A percentile compares a stretch with the other conserved stretches of the same genome.
These are phyloP conservation scores for Bombus polaris DNA, from an alignment of 1,140 invertebrate species.

Conservation along the genomic window DNA sequence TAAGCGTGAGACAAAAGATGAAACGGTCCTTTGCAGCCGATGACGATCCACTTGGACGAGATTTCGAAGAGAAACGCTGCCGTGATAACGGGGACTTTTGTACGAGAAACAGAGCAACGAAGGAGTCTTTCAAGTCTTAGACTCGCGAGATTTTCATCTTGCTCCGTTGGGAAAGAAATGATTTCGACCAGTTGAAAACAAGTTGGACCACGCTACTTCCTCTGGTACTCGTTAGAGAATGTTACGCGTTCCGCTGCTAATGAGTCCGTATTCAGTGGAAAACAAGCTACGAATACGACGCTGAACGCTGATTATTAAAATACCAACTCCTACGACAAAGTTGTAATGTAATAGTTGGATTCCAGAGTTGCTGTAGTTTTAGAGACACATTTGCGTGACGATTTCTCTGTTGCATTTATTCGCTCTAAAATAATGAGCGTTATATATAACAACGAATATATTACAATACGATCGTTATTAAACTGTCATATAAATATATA, in stretches of 20 bases:
- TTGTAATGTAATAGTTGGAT: no score
- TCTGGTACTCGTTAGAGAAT: neutral
- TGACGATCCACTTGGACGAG: conserved; percentile 14
- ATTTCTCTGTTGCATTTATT: no score
- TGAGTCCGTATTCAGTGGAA: neutral
- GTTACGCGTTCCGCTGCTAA: neutral
- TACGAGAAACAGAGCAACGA: neutral
- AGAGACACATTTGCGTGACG: no score
- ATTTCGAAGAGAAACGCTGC: conserved; percentile 6
- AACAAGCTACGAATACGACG: neutral
- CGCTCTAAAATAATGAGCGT: no score
- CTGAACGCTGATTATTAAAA: conserved; percentile 3
- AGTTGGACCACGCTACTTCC: neutral
- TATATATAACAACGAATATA: neutral
- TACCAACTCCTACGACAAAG: no score
- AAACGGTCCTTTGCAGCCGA: conserved; percentile 1
- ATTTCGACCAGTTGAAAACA: neutral
- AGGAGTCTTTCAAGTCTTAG: neutral
- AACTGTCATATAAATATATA: no score
- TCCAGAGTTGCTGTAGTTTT: no score
- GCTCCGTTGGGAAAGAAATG: neutral
- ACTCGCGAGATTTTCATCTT: neutral
- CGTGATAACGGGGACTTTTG: neutral
- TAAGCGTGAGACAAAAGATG: conserved; percentile 43
- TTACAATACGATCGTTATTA: neutral